Evolutionary conservation across 2,888 invertebrate genomes (phyloP), one percentile per base, ranked within the genome.

Genomic region (Torymus texanus): DNA sequence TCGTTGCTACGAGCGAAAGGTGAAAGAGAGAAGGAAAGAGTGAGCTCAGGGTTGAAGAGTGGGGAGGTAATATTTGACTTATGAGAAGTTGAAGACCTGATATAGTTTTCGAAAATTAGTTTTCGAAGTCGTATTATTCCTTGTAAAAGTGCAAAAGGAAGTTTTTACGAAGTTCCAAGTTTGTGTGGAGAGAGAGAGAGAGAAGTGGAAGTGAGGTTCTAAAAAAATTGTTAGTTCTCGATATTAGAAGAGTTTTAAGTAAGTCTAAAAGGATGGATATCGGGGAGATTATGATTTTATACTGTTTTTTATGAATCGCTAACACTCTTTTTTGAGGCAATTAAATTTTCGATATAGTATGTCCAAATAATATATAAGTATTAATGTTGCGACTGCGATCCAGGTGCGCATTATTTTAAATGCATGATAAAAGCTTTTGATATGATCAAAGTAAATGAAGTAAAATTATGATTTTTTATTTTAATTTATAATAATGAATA

Each of bases 11-110:
- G 5, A 41, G 5, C 8, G 41, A n/a, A 5, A 67, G 78, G 61
- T 66, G 72, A 62, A 4, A 24, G 16, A 50, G 61, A 51, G 59
- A 12, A 21, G 21, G 21, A 21, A 10, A 41, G 50, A 51, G 68
- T 55, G 75, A 0, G 41, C 41, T 5, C 8, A 21, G 67, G 72
- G 70, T 24, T 50, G 29, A 59, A 65, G 72, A 55, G 63, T 41
- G 41, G 70, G 72, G 55, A 55, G 61, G 62, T 62, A 73, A 73
- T 73, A 73, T 73, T 63, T 24, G 63, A 73, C 72, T 73, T 73
- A 29, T 14, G 55, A 53, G n/a, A 62, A 73, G 55, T 62, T 73
- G 5, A 24, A 41, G n/a, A 53, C 13, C 24, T 14, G 51, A 51
- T 8, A 41, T 62, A 72, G 61, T 62, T 63, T 73, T 73, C 12